Conservation (phyloP, 2,113 vertebrate genomes). For the Felis catus region F.catus_Fca126_mat1.0 CM031428.1:43041501-43042000, state of each 20-base stretch:
- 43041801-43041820: too few relatives aligned
- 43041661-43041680: too few relatives aligned
- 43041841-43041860: background rate
- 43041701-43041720: too few relatives aligned
- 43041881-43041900: background rate
- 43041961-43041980: background rate
- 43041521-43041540: background rate
- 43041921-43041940: background rate
- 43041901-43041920: background rate
- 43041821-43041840: too few relatives aligned
- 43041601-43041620: background rate
- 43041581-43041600: background rate
- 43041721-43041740: too few relatives aligned
- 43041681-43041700: too few relatives aligned
- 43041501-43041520: background rate
- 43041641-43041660: too few relatives aligned
- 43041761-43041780: too few relatives aligned
- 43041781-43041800: too few relatives aligned
- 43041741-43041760: too few relatives aligned
- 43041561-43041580: background rate
- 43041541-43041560: background rate
- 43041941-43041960: background rate
- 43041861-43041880: background rate
- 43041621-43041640: too few relatives aligned
- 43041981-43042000: background rate